Evolutionary conservation across 2,888 invertebrate species (phyloP), one percentile per base, ranked within the genome.

Genomic region (Ypsolopha scabrella): DNA sequence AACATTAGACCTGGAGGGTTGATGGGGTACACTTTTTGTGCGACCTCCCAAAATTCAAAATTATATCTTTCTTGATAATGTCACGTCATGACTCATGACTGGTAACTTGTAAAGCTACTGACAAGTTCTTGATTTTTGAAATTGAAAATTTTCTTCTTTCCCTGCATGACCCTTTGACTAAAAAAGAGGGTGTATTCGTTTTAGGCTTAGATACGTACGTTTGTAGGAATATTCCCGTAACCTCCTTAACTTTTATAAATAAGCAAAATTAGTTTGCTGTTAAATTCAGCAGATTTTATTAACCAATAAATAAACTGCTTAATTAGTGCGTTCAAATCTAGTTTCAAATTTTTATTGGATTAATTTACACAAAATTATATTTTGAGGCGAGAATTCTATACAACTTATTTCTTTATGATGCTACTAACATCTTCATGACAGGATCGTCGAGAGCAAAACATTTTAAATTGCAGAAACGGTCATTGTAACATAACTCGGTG

Each of bases 401-500:
- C 24, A 24, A 24, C 24, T 24, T 2, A 24, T 24, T 3, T 24
- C 24, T 24, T 24, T 24, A 24, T 24, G 4, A 24, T 4, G 24
- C 24, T 43, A 14, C 13, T 13, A n/a, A 43, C 13, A 13, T 43
- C 13, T 43, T 43, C 13, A 13, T 8, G 13, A 14, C 8, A 6
- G 54, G 48, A 52, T 51, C 53, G 54, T 51, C 24, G 47, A 38
- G 38, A 39, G 45, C 50, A 59, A 60, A 58, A 61, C 56, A 47
- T 48, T 36, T 51, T 54, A 51, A 50, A 53, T 57, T 53, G 51
- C 48, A 52, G 46, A 11, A 53, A 47, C 43, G 36, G 34, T 35
- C 38, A 38, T n/a, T 45, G 57, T 59, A 58, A 61, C 63, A 72
- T 70, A 61, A 61, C 64, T 59, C 57, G 24, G 24, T 24, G 24